Conservation (phyloP, 2,888 invertebrate genomes). For the Cheilosia variabilis region DNA sequence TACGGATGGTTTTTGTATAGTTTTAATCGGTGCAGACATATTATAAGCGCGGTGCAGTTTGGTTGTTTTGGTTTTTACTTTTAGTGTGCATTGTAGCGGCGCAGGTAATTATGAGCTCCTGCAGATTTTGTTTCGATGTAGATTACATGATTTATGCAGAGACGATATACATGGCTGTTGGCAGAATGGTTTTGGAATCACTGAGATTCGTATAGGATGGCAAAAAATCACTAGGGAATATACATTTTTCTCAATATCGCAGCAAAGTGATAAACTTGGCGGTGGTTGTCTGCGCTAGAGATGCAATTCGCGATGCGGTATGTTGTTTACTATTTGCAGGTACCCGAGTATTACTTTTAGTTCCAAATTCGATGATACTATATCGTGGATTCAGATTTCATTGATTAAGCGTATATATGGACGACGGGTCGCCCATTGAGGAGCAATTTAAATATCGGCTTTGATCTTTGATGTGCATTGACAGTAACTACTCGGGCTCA, state of each 20-base stretch:
- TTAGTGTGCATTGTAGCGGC: slow-evolving; percentile 72
- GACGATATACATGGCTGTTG: slow-evolving; percentile 50
- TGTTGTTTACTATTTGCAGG: too few species aligned
- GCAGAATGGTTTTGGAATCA: slow-evolving; percentile 43
- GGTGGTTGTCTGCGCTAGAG: too few species aligned
- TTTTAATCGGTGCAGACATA: slow-evolving; percentile 66
- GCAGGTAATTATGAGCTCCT: slow-evolving; percentile 84
- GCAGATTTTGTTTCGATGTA: slow-evolving; percentile 83
- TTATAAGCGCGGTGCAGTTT: slow-evolving; percentile 45
- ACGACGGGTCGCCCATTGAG: too few species aligned
- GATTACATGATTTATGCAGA: slow-evolving; percentile 84
- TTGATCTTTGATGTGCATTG: too few species aligned
- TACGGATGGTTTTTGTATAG: slow-evolving; percentile 49
- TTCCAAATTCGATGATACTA: too few species aligned
- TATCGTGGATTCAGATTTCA: too few species aligned
- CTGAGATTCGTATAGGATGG: slow-evolving; percentile 22
- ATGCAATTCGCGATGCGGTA: too few species aligned
- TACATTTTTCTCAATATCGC: slow-evolving; percentile 4
- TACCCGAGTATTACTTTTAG: too few species aligned
- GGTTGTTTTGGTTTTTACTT: slow-evolving; percentile 43
- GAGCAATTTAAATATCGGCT: too few species aligned
- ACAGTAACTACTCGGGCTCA: too few species aligned
- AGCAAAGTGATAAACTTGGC: not conserved
- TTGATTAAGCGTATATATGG: too few species aligned
- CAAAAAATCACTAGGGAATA: not conserved